These are phyloP conservation scores for Drosophila siamana DNA, from an alignment of 2,888 invertebrate genomes.

Conservation along the genomic window DNA sequence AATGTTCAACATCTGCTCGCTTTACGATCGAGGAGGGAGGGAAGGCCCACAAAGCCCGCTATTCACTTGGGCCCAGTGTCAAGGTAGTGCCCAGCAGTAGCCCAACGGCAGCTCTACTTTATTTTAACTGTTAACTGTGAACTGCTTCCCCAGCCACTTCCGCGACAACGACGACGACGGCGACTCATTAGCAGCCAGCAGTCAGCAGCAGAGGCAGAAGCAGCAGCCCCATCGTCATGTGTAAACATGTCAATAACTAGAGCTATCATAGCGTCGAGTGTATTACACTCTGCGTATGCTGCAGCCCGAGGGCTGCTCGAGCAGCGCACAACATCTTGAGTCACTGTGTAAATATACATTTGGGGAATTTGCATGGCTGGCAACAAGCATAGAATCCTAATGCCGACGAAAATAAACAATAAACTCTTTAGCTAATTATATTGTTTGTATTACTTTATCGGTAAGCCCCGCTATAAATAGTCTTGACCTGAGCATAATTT, in stretches of 20 bases:
- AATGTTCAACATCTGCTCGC: slow-evolving; percentile 53
- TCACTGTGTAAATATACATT: slow-evolving; percentile 14
- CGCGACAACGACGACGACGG: slow-evolving; percentile 14
- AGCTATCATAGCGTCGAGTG: slow-evolving; percentile 4
- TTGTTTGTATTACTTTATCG: background rate
- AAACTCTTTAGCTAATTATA: background rate
- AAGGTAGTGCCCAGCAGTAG: slow-evolving; percentile 59
- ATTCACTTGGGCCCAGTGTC: slow-evolving; percentile 54
- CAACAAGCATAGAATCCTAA: slow-evolving; percentile 8
- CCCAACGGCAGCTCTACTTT: background rate
- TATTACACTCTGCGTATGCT: background rate
- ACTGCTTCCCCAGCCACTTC: slow-evolving; percentile 41
- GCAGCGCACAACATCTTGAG: slow-evolving; percentile 11
- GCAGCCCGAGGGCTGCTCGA: slow-evolving; percentile 8
- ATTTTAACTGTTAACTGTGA: slow-evolving; percentile 49
- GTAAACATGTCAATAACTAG: slow-evolving; percentile 29
- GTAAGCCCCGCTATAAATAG: background rate
- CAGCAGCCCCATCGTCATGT: slow-evolving; percentile 2
- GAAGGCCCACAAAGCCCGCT: slow-evolving; percentile 38
- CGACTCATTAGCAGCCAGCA: slow-evolving; percentile 16
- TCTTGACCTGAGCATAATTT: too few relatives aligned
- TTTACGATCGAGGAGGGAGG: background rate
- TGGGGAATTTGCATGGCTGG: background rate
- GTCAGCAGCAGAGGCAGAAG: too few relatives aligned
- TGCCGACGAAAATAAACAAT: background rate